Conservation (phyloP, 2,113 vertebrate species). For the Phaethornis superciliosus region DNA sequence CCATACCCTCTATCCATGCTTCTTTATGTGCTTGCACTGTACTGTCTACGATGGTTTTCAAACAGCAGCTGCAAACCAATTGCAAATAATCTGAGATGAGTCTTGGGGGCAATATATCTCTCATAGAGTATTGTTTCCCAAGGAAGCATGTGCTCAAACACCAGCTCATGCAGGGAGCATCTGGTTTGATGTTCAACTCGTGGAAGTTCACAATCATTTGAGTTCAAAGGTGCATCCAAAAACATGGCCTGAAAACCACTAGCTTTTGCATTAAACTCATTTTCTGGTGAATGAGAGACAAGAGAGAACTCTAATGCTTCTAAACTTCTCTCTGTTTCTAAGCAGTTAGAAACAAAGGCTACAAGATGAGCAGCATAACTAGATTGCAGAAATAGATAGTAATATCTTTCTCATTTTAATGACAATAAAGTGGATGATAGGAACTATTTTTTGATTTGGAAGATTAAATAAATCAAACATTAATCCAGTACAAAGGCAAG, state of each 20-base stretch:
- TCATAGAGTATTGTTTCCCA: not conserved
- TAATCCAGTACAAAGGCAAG: not conserved
- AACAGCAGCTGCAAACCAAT: not conserved
- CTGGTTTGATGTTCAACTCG: not conserved
- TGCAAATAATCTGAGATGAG: not conserved
- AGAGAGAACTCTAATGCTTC: not conserved
- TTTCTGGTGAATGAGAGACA: not conserved
- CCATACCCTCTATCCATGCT: not conserved
- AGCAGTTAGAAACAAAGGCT: not conserved
- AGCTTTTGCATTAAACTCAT: not conserved
- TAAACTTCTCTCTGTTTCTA: not conserved
- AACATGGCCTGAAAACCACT: not conserved
- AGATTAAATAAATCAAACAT: not conserved
- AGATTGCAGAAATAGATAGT: not conserved
- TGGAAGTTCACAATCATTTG: not conserved
- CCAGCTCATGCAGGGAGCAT: not conserved
- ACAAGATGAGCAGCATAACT: not conserved
- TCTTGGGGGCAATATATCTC: conserved; percentile 37
- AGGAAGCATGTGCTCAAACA: not conserved
- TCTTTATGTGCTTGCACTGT: not conserved
- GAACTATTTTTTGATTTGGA: not conserved
- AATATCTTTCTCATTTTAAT: not conserved
- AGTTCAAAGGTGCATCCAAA: not conserved
- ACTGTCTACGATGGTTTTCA: not conserved
- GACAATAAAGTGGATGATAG: not conserved